These are phyloP conservation scores for Sebastes schlegelii DNA, from an alignment of 2,113 vertebrate genomes.

Conservation along the genomic window DNA sequence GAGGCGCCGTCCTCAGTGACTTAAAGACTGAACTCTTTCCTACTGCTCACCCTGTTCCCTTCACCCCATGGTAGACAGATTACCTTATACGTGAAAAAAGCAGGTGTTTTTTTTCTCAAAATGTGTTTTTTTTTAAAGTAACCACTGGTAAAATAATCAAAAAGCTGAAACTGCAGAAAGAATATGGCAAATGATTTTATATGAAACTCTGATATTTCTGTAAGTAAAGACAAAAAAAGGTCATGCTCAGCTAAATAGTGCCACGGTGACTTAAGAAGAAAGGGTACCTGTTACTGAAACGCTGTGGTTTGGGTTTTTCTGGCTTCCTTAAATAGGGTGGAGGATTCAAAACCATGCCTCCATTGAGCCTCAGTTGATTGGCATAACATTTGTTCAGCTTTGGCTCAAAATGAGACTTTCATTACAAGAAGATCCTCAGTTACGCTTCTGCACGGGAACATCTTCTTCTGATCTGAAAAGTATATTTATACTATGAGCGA, in stretches of 20 bases:
- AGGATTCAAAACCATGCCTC: slow-evolving; percentile 69
- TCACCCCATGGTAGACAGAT: neutral
- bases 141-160: neutral
- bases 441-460: slow-evolving; percentile 59
- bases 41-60: slow-evolving; percentile 15
- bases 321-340: slow-evolving; percentile 64
- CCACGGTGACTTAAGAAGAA: slow-evolving; percentile 1
- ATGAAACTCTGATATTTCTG: slow-evolving; percentile 18
- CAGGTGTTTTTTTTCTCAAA: neutral
- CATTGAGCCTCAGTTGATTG: slow-evolving; percentile 71
- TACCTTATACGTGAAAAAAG: neutral
- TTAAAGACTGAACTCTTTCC: slow-evolving; percentile 42
- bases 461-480: slow-evolving; percentile 65
- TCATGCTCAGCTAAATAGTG: slow-evolving; percentile 10
- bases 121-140: neutral
- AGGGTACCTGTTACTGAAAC: slow-evolving; percentile 35
- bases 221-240: slow-evolving; percentile 5
- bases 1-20: slow-evolving; percentile 43
- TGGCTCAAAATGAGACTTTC: slow-evolving; percentile 74
- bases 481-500: slow-evolving; percentile 65
- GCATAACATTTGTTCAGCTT: slow-evolving; percentile 77
- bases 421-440: slow-evolving; percentile 67
- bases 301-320: slow-evolving; percentile 38
- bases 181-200: slow-evolving; percentile 6
- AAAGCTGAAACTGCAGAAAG: neutral